A percentile compares a stretch with the other conserved stretches of the same genome.
phyloP scores from a whole-genome alignment of 2,888 invertebrate genomes.

The Sphaerophoria rueppellii region DNA sequence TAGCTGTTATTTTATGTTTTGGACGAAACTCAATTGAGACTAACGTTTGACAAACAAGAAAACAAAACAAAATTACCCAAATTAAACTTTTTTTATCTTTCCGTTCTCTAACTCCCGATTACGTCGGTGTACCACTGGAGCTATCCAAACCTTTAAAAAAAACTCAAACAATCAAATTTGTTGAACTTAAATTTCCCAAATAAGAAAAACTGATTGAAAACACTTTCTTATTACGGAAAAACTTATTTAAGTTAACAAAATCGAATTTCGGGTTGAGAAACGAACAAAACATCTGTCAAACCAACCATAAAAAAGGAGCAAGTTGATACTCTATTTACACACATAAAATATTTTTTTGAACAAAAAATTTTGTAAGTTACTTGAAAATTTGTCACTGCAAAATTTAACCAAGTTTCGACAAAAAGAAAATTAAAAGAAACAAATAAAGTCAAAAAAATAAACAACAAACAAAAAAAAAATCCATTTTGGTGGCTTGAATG shows the following conservation, averaged over 20 bases:
- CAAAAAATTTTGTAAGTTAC: slow-evolving; percentile 27
- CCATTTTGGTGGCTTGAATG: not conserved
- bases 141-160: too few species aligned
- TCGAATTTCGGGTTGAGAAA: not conserved
- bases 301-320: slow-evolving; percentile 6
- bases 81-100: too few species aligned
- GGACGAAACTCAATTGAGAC: too few species aligned
- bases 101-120: too few species aligned
- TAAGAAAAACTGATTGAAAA: too few species aligned
- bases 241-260: not conserved
- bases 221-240: not conserved
- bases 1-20: too few species aligned
- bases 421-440: not conserved
- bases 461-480: not conserved
- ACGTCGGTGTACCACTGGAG: too few species aligned
- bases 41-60: too few species aligned
- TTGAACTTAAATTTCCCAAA: too few species aligned
- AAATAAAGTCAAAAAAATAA: not conserved
- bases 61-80: too few species aligned
- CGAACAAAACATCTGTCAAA: not conserved
- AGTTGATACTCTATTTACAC: slow-evolving; percentile 11
- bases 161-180: too few species aligned
- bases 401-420: not conserved
- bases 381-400: slow-evolving; percentile 10
- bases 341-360: not conserved